Evolutionary conservation across 1,140 invertebrate species (phyloP).

Genomic region (Drosophila mauritiana): DNA sequence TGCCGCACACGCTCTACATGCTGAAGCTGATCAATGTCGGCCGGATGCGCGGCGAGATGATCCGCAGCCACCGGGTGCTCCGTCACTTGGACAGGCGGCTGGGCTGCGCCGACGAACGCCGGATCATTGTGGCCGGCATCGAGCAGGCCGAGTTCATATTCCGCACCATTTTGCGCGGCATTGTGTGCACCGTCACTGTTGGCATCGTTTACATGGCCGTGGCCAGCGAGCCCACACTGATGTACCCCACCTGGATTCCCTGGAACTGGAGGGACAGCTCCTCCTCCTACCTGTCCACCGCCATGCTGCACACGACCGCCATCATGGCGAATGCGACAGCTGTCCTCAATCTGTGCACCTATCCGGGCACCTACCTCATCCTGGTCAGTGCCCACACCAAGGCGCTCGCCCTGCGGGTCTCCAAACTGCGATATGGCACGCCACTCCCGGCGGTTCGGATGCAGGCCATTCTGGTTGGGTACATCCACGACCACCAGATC

Average conservation of each 20-base stretch:
- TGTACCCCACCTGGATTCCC: conserved; percentile 62
- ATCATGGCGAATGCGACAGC: background rate
- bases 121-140: conserved; percentile 13
- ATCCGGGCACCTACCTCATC: conserved; percentile 61
- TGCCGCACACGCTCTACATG: conserved; percentile 24
- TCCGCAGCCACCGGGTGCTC: conserved; percentile 26
- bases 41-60: conserved; percentile 16
- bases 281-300: conserved; percentile 14
- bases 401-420: conserved; percentile 54
- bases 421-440: conserved; percentile 10
- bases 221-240: conserved; percentile 30
- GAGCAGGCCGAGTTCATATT: background rate
- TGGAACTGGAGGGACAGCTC: conserved; percentile 53
- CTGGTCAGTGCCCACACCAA: conserved; percentile 64
- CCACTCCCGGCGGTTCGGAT: background rate
- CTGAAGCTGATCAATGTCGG: conserved; percentile 50
- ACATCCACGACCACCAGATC: conserved; percentile 61
- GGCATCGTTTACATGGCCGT: background rate
- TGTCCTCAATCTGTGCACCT: conserved; percentile 41
- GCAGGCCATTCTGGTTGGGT: conserved; percentile 20
- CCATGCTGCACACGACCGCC: background rate
- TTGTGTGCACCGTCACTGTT: rapidly evolving
- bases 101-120: conserved; percentile 4
- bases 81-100: conserved; percentile 45
- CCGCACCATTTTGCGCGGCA: background rate